These are phyloP conservation scores for Gambelia wislizenii DNA, from an alignment of 2,797 vertebrate genomes.

Conservation along the genomic window DNA sequence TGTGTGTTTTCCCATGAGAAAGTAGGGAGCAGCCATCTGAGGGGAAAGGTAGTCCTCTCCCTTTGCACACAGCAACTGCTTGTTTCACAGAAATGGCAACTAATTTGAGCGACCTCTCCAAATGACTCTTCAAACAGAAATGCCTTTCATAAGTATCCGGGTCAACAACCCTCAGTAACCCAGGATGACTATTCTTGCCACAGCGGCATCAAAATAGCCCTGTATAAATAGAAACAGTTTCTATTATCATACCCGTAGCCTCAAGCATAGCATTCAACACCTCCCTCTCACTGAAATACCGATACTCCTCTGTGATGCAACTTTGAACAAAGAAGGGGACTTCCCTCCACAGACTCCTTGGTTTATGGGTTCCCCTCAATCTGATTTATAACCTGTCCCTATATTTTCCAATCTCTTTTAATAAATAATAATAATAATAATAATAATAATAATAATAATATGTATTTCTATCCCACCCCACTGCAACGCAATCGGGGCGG, in stretches of 20 bases:
- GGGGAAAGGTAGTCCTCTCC: slow-evolving; percentile 68
- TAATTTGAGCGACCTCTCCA: slow-evolving; percentile 79
- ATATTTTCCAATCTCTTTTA: slow-evolving; percentile 49
- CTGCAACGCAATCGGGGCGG: too few species aligned
- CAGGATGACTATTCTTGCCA: slow-evolving; percentile 81
- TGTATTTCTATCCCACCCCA: too few species aligned
- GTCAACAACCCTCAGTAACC: slow-evolving; percentile 84
- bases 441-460: too few species aligned
- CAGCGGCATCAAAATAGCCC: slow-evolving; percentile 83
- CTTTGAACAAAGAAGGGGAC: slow-evolving; percentile 63
- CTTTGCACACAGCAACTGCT: slow-evolving; percentile 80
- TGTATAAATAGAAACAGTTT: slow-evolving; percentile 84
- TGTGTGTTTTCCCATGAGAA: slow-evolving; percentile 82
- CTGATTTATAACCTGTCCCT: slow-evolving; percentile 55
- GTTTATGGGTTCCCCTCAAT: slow-evolving; percentile 71
- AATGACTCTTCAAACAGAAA: slow-evolving; percentile 86
- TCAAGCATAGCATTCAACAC: slow-evolving; percentile 73
- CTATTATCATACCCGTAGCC: slow-evolving; percentile 74
- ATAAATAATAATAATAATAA: too few species aligned
- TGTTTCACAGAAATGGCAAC: slow-evolving; percentile 79
- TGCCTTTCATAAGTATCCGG: slow-evolving; percentile 89
- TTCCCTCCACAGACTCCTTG: slow-evolving; percentile 60
- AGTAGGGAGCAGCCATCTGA: slow-evolving; percentile 74
- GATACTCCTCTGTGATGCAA: slow-evolving; percentile 63
- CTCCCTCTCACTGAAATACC: slow-evolving; percentile 71